Base-by-base conservation (phyloP, 2,888 invertebrate species). In the Caprella mutica region DNA sequence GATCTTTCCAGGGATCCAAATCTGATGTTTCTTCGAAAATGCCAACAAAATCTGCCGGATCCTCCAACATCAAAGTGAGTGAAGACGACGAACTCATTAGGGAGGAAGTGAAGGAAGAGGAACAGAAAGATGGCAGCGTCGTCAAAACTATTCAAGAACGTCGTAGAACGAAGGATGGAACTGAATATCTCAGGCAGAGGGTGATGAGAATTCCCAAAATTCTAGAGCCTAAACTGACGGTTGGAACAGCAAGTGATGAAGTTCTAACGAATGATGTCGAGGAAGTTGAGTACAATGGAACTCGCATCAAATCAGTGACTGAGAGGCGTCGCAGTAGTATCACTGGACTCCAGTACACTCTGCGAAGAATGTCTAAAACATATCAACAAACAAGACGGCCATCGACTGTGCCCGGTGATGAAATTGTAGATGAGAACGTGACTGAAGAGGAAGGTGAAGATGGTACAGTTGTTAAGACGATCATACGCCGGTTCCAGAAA, bases 201-300 rank as follows among this genome's bases (percentile, higher is more conserved):
- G 53, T 64, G 21, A 58, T 64, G 64, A 58, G 58, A 26, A 58
- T 64, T n/a, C 64, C 64, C 9, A 63, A 63, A 40, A 59, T 65
- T 40, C 58, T 63, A 5, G 65, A 62, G 21, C 61, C 65, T 5
- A 60, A 60, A 39, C 51, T 62, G 19, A 52, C 54, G 24, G 59
- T 65, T 26, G 65, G 55, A n/a, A 55, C 48, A 14, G 39, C 57
- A 9, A 51, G 56, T 19, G 58, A 62, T 35, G 65, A 65, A 42
- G 56, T 65, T 5, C 46, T 65, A 29, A 50, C 60, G 43, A 59
- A 63, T 40, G 60, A 65, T 19, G 62, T 59, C 9, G 55, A 62
- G 24, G 65, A 65, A 30, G 48, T 55, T 26, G 55, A 55, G 1
- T 55, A 57, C 21, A 59, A 64, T 50, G 64, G 64, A 27, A 58